Conservation (phyloP, 2,113 vertebrate species). For the Mobula birostris region DNA sequence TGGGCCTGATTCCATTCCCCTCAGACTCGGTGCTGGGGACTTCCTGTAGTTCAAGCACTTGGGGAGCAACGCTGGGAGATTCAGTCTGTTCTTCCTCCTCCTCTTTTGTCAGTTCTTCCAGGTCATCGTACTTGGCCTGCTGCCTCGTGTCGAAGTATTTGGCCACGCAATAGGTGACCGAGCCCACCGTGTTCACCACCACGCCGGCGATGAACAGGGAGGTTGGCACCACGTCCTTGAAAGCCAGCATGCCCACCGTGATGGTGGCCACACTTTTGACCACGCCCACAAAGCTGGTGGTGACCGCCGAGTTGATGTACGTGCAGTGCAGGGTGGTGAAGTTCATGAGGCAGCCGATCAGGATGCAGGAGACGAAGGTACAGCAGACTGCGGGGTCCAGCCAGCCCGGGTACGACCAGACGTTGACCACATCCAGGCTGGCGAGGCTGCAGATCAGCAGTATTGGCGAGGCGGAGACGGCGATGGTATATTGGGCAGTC, state of each 20-base stretch:
- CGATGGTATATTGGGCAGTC: conserved; percentile 89
- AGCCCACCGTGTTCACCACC: conserved; percentile 89
- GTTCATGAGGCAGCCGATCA: conserved; percentile 98
- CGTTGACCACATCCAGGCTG: conserved; percentile 79
- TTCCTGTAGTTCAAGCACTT: background rate
- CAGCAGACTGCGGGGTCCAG: conserved; percentile 71
- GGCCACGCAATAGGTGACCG: conserved; percentile 84
- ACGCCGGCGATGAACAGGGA: conserved; percentile 84
- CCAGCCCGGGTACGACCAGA: conserved; percentile 90
- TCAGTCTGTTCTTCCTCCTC: conserved; percentile 47
- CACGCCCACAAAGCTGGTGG: conserved; percentile 97
- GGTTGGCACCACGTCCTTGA: conserved; percentile 84
- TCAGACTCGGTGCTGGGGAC: conserved; percentile 43
- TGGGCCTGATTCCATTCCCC: conserved; percentile 40
- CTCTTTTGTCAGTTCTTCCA: conserved; percentile 69
- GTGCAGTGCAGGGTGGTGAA: conserved; percentile 97
- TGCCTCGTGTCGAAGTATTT: conserved; percentile 81
- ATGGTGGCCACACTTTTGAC: conserved; percentile 96
- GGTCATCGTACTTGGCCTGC: conserved; percentile 79
- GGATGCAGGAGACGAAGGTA: conserved; percentile 73
- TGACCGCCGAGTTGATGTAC: conserved; percentile 96
- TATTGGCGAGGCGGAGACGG: conserved; percentile 80
- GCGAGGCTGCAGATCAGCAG: conserved; percentile 76
- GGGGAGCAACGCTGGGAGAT: conserved; percentile 47
- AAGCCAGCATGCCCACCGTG: conserved; percentile 93